Percentiles rank a stretch among this genome's conserved stretches.
phyloP scores from a whole-genome alignment of 1,140 invertebrate genomes.

The Drosophila busckii region DNA sequence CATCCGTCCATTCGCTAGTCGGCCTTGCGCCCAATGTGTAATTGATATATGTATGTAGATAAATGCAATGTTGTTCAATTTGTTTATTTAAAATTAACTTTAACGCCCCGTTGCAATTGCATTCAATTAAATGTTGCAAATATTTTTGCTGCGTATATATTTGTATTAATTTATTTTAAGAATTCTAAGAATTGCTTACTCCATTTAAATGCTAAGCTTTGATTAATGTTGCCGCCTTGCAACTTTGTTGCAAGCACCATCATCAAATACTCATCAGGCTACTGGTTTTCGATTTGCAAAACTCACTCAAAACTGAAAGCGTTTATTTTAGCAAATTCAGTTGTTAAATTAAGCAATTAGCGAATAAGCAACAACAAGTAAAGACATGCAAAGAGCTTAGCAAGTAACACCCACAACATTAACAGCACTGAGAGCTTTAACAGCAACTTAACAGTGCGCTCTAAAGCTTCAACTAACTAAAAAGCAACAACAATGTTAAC shows the following conservation, averaged over 20 bases:
- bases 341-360: slow-evolving; percentile 22
- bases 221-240: not conserved
- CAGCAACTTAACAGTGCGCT: slow-evolving; percentile 12
- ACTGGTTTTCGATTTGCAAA: slow-evolving; percentile 16
- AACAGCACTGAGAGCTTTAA: slow-evolving; percentile 30
- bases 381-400: too few species aligned
- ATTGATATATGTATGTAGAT: slow-evolving; percentile 44
- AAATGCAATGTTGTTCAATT: not conserved
- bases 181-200: slow-evolving; percentile 6
- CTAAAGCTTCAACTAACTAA: too few species aligned
- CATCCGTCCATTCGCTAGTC: slow-evolving; percentile 20
- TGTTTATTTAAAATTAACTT: not conserved
- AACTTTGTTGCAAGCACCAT: slow-evolving; percentile 19
- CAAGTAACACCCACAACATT: slow-evolving; percentile 20
- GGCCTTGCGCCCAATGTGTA: slow-evolving; percentile 63
- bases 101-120: not conserved
- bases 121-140: not conserved
- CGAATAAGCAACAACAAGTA: too few species aligned
- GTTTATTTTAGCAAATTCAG: slow-evolving; percentile 8
- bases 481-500: too few species aligned
- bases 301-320: not conserved
- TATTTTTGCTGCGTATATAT: not conserved
- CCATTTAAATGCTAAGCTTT: too few species aligned
- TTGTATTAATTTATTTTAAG: slow-evolving; percentile 7
- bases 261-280: slow-evolving; percentile 40